phyloP scores from a whole-genome alignment of 2,888 invertebrate species.

The Exephanes ischioxanthus region DNA sequence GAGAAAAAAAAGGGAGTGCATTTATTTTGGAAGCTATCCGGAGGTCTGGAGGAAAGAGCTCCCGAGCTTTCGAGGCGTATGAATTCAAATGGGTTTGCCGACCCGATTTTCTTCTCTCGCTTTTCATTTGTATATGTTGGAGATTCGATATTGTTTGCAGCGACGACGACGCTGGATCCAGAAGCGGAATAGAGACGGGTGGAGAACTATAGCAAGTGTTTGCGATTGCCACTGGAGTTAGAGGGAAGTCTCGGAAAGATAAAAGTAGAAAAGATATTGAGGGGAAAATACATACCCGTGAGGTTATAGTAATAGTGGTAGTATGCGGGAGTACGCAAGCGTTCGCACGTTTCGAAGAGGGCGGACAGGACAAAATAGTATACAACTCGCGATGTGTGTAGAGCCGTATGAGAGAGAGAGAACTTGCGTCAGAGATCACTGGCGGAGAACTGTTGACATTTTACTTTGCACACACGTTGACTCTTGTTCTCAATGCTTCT shows the following conservation, averaged over 20 bases:
- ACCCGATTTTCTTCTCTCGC: slow-evolving; percentile 71
- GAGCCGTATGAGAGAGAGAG: slow-evolving; percentile 51
- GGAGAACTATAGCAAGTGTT: slow-evolving; percentile 4
- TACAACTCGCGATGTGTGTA: slow-evolving; percentile 16
- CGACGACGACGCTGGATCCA: neutral
- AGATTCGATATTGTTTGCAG: slow-evolving; percentile 19
- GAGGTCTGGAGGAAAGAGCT: slow-evolving; percentile 5
- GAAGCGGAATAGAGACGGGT: neutral
- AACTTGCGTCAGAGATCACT: slow-evolving; percentile 76
- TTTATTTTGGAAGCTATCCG: slow-evolving; percentile 47
- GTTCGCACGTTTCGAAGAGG: slow-evolving; percentile 32
- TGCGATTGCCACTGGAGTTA: slow-evolving; percentile 15
- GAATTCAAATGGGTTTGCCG: slow-evolving; percentile 78
- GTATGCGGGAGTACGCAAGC: neutral
- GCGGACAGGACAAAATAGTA: slow-evolving; percentile 12
- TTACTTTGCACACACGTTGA: slow-evolving; percentile 63
- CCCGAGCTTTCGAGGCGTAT: slow-evolving; percentile 55
- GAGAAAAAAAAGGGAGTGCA: slow-evolving; percentile 45
- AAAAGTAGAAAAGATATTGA: slow-evolving; percentile 39
- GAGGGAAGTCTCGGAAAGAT: neutral
- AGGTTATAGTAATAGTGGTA: neutral
- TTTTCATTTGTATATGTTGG: slow-evolving; percentile 36
- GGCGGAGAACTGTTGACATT: slow-evolving; percentile 76
- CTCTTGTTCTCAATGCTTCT: slow-evolving; percentile 2
- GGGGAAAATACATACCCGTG: slow-evolving; percentile 17